These are phyloP conservation scores for Plodia interpunctella DNA, from an alignment of 1,140 invertebrate genomes.

Conservation along the genomic window DNA sequence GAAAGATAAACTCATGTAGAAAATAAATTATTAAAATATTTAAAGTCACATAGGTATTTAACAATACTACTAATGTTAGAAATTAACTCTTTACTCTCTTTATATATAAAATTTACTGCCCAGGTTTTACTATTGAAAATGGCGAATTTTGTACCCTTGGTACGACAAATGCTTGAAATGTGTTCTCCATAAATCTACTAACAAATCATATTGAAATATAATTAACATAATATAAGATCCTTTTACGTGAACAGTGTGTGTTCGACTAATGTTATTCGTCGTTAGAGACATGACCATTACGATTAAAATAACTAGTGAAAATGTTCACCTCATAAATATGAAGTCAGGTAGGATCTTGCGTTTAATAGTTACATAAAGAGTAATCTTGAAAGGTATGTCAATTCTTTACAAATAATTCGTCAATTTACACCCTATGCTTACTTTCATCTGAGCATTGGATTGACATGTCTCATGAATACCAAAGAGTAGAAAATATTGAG, in stretches of 20 bases:
- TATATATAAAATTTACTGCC: too few relatives aligned
- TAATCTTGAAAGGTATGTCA: slow-evolving; percentile 53
- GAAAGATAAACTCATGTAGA: too few relatives aligned
- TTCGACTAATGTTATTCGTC: background rate
- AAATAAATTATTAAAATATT: too few relatives aligned
- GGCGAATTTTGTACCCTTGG: too few relatives aligned
- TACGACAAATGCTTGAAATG: too few relatives aligned
- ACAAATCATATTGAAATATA: background rate
- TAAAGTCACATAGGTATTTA: too few relatives aligned
- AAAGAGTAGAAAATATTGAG: slow-evolving; percentile 41
- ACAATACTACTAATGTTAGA: too few relatives aligned
- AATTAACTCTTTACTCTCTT: too few relatives aligned
- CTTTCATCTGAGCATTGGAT: slow-evolving; percentile 27
- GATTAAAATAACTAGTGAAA: background rate
- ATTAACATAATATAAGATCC: background rate
- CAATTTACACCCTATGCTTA: slow-evolving; percentile 28
- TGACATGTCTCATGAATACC: slow-evolving; percentile 49
- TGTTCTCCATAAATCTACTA: too few relatives aligned
- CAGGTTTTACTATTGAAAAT: too few relatives aligned
- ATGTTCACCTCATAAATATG: slow-evolving; percentile 3
- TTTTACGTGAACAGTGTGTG: background rate
- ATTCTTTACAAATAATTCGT: slow-evolving; percentile 40
- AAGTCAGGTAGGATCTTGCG: slow-evolving; percentile 17
- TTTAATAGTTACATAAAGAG: slow-evolving; percentile 37
- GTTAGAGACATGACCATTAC: background rate